A percentile compares a stretch with the other conserved stretches of the same genome.
Evolutionary conservation across 1,140 invertebrate genomes (phyloP).

Genomic region (Tetranychus urticae): DNA sequence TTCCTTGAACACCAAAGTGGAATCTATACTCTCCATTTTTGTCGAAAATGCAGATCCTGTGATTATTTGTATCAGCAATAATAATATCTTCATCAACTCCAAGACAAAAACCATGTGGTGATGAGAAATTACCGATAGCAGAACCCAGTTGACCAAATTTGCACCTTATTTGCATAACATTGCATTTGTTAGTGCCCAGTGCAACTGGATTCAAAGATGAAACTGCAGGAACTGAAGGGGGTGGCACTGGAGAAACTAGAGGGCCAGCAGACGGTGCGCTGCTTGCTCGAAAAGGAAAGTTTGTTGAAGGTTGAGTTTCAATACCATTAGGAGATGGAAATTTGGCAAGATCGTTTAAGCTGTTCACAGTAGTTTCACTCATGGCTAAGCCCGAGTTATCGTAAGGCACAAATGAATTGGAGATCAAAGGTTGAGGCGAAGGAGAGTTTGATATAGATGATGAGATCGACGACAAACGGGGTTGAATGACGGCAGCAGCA

Average conservation of each 20-base stretch:
- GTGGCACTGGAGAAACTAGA: no score
- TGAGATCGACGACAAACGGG: not conserved
- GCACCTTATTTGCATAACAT: slow-evolving; percentile 56
- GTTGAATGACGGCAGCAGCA: not conserved
- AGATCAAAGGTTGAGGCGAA: not conserved
- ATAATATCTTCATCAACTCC: slow-evolving; percentile 72
- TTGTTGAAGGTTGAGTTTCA: no score
- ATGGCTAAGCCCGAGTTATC: not conserved
- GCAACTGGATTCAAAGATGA: no score
- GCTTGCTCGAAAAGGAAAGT: no score
- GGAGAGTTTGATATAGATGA: not conserved
- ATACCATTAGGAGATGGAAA: not conserved
- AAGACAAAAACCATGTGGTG: slow-evolving; percentile 85
- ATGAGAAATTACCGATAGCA: slow-evolving; percentile 77
- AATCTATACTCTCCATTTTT: slow-evolving; percentile 65
- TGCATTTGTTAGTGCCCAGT: no score
- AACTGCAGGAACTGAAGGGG: no score
- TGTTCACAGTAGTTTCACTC: not conserved
- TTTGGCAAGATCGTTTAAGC: not conserved
- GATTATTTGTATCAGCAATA: slow-evolving; percentile 86
- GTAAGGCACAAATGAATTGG: not conserved
- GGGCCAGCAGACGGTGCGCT: no score
- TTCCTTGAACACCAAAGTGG: slow-evolving; percentile 66
- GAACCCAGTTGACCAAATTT: slow-evolving; percentile 83
- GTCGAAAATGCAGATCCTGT: slow-evolving; percentile 77